Base-by-base conservation (phyloP, 2,797 vertebrate species). In the Trachops cirrhosus region DNA sequence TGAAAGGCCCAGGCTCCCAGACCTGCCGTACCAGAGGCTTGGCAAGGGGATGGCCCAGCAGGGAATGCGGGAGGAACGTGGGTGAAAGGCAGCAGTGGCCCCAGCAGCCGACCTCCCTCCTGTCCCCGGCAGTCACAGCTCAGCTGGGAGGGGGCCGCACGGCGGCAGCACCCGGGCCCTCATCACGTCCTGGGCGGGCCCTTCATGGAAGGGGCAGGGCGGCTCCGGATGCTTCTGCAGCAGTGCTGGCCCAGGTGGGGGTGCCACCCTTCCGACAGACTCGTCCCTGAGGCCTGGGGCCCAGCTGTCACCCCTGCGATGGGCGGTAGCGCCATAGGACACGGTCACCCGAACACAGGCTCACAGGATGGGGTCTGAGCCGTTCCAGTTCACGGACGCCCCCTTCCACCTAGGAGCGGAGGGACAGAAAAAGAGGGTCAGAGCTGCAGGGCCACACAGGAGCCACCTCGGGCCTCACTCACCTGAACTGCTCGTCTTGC, bases 301-400 rank as follows among this genome's bases (percentile, higher is more conserved):
- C 71, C 92, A 12, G 16, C 19, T 50, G 46, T 89, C 68, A 75
- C 64, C 79, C 88, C 19, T 26, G 26, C 7, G 52, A 86, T 37
- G 91, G 77, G 41, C 4, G 22, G 32, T 67, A 75, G 59, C 91
- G 84, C 44, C 74, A 44, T 1, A 29, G 52, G 86, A 59, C 39
- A 79, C 41, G 68, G 34, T 52, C 54, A 37, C 46, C 46, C 24
- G 15, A 16, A 41, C 21, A 9, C 16, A 41, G 32, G 50, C 73
- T 99, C 98, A 99, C 96, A 99, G 98, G 98, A 99, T 99, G 3
- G 99, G 99, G 26, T 99, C 99, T 0, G 99, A 99, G 97, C 99
- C 99, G 0, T 99, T 99, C 99, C 99, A 99, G 96, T 98, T 98
- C 68, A 99, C 98, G 3, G 93, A 96, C 2, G 99, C 99, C 91